These are phyloP conservation scores for Alethe diademata DNA, from an alignment of 2,113 vertebrate species.

Conservation along the genomic window DNA sequence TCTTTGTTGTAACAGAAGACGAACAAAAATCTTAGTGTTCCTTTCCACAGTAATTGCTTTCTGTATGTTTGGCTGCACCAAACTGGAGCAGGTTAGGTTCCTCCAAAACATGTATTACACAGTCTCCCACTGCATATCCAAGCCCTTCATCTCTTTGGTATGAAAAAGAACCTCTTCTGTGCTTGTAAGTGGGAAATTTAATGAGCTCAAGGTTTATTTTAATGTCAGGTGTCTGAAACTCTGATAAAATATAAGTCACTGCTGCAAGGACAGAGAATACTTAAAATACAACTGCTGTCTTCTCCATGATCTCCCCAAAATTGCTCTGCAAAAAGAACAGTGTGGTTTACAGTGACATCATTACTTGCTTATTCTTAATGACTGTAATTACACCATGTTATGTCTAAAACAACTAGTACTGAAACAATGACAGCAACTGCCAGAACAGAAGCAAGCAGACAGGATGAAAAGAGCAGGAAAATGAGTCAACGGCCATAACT, in stretches of 20 bases:
- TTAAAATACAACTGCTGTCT: neutral
- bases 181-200: neutral
- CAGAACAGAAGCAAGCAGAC: neutral
- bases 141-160: neutral
- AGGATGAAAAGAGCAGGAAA: conserved; percentile 33
- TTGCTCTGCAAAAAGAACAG: neutral
- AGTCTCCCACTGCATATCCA: neutral
- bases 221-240: neutral
- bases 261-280: neutral
- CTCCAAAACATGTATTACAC: neutral
- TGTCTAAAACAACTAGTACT: neutral
- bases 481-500: conserved; percentile 1
- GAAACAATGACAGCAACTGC: neutral
- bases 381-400: neutral
- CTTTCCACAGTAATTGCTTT: neutral
- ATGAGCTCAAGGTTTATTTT: conserved; percentile 4
- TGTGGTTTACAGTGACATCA: neutral
- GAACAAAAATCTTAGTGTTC: neutral
- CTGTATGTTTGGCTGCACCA: neutral
- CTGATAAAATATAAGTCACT: neutral
- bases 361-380: neutral
- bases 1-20: neutral
- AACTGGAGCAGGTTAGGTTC: neutral
- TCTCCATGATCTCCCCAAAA: neutral
- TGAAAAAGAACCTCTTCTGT: neutral